Percentiles rank a stretch among this genome's conserved stretches.
Evolutionary conservation across 2,888 invertebrate genomes (phyloP).

Genomic region (Chrysina gloriosa): DNA sequence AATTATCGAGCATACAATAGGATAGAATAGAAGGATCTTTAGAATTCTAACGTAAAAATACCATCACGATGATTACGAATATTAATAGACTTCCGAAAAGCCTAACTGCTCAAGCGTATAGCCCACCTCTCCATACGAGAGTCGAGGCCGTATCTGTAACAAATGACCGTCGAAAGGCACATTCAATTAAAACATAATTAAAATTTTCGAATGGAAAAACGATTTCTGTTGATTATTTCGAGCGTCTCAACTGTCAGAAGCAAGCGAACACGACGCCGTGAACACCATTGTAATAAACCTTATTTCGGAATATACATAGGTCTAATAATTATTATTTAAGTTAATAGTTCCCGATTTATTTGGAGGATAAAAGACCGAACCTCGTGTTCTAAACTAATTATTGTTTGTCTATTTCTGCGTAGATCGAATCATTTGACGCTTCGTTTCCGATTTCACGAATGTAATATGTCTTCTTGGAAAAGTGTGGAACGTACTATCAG

Average conservation of each 20-base stretch:
- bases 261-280: background rate
- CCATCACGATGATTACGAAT: too few relatives aligned
- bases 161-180: slow-evolving; percentile 22
- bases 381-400: slow-evolving; percentile 12
- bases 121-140: background rate
- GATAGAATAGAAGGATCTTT: too few relatives aligned
- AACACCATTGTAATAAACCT: background rate
- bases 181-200: slow-evolving; percentile 34
- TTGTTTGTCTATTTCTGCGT: background rate
- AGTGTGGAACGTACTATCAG: background rate
- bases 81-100: too few relatives aligned
- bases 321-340: slow-evolving; percentile 3
- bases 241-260: slow-evolving; percentile 28
- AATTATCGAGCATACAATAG: too few relatives aligned
- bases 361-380: background rate
- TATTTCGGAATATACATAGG: background rate
- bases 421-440: slow-evolving; percentile 7
- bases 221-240: slow-evolving; percentile 14
- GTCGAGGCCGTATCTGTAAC: slow-evolving; percentile 8
- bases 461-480: background rate
- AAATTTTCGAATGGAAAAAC: slow-evolving; percentile 26
- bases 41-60: too few relatives aligned
- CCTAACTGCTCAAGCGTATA: background rate
- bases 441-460: slow-evolving; percentile 2
- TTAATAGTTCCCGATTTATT: slow-evolving; percentile 8